These are phyloP conservation scores for Crenichthys baileyi DNA, from an alignment of 2,797 vertebrate species.

Conservation along the genomic window DNA sequence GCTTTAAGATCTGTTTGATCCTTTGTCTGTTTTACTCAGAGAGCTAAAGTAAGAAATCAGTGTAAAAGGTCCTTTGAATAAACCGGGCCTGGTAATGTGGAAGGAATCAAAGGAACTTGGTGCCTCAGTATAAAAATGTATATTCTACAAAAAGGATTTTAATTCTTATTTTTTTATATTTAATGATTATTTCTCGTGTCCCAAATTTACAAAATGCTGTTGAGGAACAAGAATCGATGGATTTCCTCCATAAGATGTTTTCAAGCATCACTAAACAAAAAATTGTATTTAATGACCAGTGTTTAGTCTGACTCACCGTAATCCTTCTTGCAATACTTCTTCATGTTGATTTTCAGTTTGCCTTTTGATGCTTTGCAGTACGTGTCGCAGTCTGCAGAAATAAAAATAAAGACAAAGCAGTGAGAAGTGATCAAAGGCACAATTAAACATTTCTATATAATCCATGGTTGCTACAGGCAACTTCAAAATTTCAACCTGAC, in stretches of 20 bases:
- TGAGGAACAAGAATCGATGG: neutral
- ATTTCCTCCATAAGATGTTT: neutral
- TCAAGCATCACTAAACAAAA: constrained; percentile 40
- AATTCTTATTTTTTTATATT: neutral
- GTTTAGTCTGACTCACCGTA: constrained; percentile 87
- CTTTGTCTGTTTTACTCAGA: constrained; percentile 65
- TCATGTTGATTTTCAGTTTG: constrained; percentile 99
- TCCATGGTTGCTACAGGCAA: neutral
- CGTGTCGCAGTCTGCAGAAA: constrained; percentile 87
- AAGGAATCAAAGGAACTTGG: neutral
- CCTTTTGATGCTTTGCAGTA: constrained; percentile 99
- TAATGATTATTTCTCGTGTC: neutral
- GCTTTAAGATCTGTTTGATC: constrained; percentile 62
- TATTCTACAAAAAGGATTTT: neutral
- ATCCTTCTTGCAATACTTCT: constrained; percentile 99
- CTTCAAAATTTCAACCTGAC: too few relatives aligned
- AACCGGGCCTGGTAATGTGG: neutral
- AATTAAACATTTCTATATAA: neutral
- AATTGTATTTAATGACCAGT: constrained; percentile 32
- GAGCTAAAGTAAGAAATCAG: constrained; percentile 65
- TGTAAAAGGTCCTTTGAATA: neutral
- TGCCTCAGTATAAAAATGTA: neutral
- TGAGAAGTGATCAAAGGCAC: neutral
- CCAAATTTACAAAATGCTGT: neutral
- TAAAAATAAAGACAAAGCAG: constrained; percentile 1